A percentile compares a stretch with the other conserved stretches of the same genome.
These are phyloP conservation scores for Erithacus rubecula DNA, from an alignment of 2,797 vertebrate genomes.

Conservation along the genomic window DNA sequence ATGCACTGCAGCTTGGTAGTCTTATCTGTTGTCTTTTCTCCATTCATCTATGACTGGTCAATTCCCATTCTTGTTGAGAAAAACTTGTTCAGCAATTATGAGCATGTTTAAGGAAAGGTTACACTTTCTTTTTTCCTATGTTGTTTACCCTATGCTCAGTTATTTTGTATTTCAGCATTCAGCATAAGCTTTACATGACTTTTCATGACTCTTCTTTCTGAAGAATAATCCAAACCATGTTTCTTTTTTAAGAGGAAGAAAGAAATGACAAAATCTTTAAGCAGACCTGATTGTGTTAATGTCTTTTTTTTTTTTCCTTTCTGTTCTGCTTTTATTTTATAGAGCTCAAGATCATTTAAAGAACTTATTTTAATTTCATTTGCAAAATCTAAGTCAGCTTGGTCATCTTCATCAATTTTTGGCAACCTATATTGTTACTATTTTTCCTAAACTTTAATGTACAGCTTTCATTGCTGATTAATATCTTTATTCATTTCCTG, in stretches of 20 bases:
- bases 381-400: background rate
- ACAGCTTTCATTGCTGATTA: background rate
- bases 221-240: background rate
- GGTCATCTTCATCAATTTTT: background rate
- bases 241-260: background rate
- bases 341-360: background rate
- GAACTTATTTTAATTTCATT: background rate
- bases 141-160: background rate
- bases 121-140: background rate
- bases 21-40: background rate
- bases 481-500: background rate
- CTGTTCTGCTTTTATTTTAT: background rate
- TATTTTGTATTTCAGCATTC: background rate
- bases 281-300: background rate
- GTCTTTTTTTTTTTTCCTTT: background rate
- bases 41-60: background rate
- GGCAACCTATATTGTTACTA: background rate
- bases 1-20: background rate
- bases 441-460: background rate
- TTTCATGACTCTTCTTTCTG: background rate
- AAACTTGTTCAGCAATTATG: background rate
- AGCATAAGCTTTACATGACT: background rate
- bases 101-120: background rate
- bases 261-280: background rate
- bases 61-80: background rate